phyloP scores from a whole-genome alignment of 2,113 vertebrate species.

The Myotis davidii region DNA sequence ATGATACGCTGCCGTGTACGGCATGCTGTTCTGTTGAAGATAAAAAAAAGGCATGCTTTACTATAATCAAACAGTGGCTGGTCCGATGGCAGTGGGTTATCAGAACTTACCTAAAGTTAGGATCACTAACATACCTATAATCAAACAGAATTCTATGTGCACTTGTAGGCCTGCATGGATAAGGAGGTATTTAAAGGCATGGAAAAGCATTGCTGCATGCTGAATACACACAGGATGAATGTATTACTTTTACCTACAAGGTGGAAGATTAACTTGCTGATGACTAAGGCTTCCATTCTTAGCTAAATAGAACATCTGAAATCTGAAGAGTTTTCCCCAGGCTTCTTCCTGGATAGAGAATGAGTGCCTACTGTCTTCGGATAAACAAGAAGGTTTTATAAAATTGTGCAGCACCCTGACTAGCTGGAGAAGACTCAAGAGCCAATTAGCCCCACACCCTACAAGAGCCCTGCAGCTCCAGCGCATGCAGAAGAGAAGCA shows the following conservation, averaged over 20 bases:
- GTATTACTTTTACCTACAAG: background rate
- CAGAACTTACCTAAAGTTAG: no score
- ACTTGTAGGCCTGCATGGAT: background rate
- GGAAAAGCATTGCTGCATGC: background rate
- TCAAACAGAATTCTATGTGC: background rate
- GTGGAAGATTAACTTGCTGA: background rate
- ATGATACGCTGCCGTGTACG: background rate
- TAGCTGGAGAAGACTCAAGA: background rate
- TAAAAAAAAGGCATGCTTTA: background rate
- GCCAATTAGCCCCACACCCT: background rate
- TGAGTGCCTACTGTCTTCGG: background rate
- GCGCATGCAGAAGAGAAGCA: background rate
- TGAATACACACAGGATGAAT: background rate
- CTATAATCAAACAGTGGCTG: background rate
- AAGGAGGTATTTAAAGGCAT: background rate
- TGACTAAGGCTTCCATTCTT: background rate
- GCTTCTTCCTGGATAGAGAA: background rate
- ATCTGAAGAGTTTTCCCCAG: background rate
- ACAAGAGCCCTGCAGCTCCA: background rate
- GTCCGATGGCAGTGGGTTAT: no score
- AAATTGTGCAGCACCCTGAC: background rate
- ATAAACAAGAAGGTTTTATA: background rate
- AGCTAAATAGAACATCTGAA: background rate
- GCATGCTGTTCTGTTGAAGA: background rate
- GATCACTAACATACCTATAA: no score